A percentile compares a stretch with the other conserved stretches of the same genome.
Evolutionary conservation across 64 coral and sea anemone genomes (phyloP).

Genomic region (Hydrozoanthus tunicans): DNA sequence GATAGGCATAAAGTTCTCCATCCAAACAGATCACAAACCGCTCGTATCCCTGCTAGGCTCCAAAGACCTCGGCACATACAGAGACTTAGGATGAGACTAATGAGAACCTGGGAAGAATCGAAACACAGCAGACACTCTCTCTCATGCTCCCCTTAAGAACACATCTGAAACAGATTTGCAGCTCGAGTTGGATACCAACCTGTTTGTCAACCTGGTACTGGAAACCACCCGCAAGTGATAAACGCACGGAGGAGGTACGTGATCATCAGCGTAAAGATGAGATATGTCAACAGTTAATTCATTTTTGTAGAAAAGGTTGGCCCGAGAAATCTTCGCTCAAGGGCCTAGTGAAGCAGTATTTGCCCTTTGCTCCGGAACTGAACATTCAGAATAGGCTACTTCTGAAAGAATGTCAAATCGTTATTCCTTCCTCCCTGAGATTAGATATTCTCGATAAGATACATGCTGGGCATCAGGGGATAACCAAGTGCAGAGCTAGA

Average conservation of each 20-base stretch:
- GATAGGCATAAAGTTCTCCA: too few species aligned
- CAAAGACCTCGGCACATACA: constrained; percentile 18
- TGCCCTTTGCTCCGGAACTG: constrained; percentile 3
- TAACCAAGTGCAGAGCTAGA: too few species aligned
- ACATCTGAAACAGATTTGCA: constrained; percentile 7
- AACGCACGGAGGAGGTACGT: constrained; percentile 15
- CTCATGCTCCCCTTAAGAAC: constrained; percentile 17
- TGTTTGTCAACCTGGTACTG: constrained; percentile 29
- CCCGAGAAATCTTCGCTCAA: constrained; percentile 18
- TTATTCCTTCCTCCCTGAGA: neutral
- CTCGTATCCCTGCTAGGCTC: neutral
- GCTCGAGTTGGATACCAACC: constrained; percentile 13
- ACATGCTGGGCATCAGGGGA: neutral
- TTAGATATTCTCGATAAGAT: neutral
- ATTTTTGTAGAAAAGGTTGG: constrained; percentile 15
- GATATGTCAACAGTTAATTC: constrained; percentile 37
- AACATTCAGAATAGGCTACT: neutral
- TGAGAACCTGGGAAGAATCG: constrained; percentile 29
- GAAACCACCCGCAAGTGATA: constrained; percentile 29
- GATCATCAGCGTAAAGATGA: constrained; percentile 25
- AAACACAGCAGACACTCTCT: constrained; percentile 14
- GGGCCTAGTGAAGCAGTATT: constrained; percentile 26
- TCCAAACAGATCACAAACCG: too few species aligned
- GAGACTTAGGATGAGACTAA: constrained; percentile 35
- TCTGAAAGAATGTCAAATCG: neutral